Conservation (phyloP, 2,888 invertebrate genomes). For the Yponomeuta plumbellus region DNA sequence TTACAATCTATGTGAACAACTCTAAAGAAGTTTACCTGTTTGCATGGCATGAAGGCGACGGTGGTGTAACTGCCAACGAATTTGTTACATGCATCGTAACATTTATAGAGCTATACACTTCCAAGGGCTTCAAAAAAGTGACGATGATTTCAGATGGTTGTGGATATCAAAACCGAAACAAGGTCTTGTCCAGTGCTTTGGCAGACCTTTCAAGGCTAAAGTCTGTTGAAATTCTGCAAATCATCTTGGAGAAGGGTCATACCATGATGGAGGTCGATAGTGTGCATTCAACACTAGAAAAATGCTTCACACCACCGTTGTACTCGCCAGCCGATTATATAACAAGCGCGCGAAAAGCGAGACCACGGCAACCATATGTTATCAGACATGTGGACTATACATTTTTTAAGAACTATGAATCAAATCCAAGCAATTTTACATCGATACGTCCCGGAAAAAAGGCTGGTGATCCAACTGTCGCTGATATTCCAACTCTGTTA, state of each 20-base stretch:
- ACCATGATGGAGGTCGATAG: slow-evolving; percentile 20
- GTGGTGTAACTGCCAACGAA: slow-evolving; percentile 25
- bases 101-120: slow-evolving; percentile 19
- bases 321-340: slow-evolving; percentile 19
- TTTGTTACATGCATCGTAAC: slow-evolving; percentile 23
- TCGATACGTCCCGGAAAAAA: slow-evolving; percentile 25
- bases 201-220: neutral
- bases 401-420: slow-evolving; percentile 24
- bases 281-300: slow-evolving; percentile 19
- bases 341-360: slow-evolving; percentile 20
- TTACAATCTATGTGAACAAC: neutral
- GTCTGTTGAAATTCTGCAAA: neutral
- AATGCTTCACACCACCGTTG: slow-evolving; percentile 16
- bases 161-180: slow-evolving; percentile 22
- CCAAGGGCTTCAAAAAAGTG: slow-evolving; percentile 11
- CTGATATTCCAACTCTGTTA: slow-evolving; percentile 21
- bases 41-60: slow-evolving; percentile 25
- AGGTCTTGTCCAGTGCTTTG: slow-evolving; percentile 8
- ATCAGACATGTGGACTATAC: slow-evolving; percentile 20
- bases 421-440: slow-evolving; percentile 19
- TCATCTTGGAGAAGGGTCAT: slow-evolving; percentile 21
- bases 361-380: slow-evolving; percentile 22
- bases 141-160: slow-evolving; percentile 23
- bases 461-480: slow-evolving; percentile 24
- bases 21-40: neutral